Base-by-base conservation (phyloP, 35 echinoderm and acorn worm species). In the Diadema setosum region DNA sequence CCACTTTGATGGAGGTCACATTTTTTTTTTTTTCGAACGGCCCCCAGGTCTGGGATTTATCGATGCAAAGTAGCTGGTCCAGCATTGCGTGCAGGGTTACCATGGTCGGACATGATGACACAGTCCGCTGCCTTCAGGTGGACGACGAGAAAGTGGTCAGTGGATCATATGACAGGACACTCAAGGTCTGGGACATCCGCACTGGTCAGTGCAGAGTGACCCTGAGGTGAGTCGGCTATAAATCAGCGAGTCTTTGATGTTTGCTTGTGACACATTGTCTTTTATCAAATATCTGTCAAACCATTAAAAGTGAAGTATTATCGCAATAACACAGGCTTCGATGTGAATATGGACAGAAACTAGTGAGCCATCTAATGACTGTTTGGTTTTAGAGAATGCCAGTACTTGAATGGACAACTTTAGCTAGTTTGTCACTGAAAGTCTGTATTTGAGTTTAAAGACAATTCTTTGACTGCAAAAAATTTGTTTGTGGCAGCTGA, bases 81-180 rank as follows among this genome's bases (percentile, higher is more conserved):
- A 98, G 96, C 24, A 98, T 98, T 39, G 96, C 96, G 1, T 98
- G 96, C 52, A 36, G 93, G 45, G 92, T 94, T 18, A 98, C 96
- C 17, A 98, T 98, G 96, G 84, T 88, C 2, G 96, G 96, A 24
- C 96, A 98, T 90, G 39, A 85, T 81, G 92, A 98, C 37, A 98
- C 92, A 3, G 96, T 98, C 5, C 59, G 96, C 18, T 98, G 96
- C 65, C 61, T 98, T 18, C 96, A 98, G 61, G 96, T 98, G 2
- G 96, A 98, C 43, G 93, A 98, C 86, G 96, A 98, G 41, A 98
- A 98, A 70, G 96, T 98, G 25, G 96, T 98, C 85, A 98, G 96
- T 92, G 96, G 96, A 5, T 98, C 96, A 0, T 98, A 98, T 80
- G 96, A 98, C 81, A 87, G 65, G 30, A 98, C 96, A 14, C 67